Conservation (phyloP, 1,140 invertebrate species). For the Rhizoglyphus robini region DNA sequence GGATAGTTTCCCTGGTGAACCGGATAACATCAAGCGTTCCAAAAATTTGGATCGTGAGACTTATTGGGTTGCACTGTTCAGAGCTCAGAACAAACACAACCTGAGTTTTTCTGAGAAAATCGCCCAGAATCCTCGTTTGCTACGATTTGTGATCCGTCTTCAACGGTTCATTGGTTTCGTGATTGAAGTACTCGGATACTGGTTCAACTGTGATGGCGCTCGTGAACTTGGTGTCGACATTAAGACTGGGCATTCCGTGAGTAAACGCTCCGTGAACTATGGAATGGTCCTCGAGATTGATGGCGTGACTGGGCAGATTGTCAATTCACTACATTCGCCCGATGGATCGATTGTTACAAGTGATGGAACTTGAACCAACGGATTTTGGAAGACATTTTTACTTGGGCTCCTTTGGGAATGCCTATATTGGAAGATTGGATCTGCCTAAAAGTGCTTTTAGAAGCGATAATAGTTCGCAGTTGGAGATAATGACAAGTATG, state of each 20-base stretch:
- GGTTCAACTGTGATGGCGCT: slow-evolving; percentile 6
- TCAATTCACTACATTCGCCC: slow-evolving; percentile 36
- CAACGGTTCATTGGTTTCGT: slow-evolving; percentile 24
- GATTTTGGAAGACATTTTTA: slow-evolving; percentile 34
- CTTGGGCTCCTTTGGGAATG: slow-evolving; percentile 52
- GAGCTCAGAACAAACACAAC: slow-evolving; percentile 29
- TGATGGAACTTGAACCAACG: slow-evolving; percentile 29
- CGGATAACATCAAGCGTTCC: slow-evolving; percentile 59
- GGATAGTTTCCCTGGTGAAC: slow-evolving; percentile 57
- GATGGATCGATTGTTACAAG: slow-evolving; percentile 33
- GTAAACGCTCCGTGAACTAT: slow-evolving; percentile 23
- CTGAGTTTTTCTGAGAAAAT: slow-evolving; percentile 30
- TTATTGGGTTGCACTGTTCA: slow-evolving; percentile 48
- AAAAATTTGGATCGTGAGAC: slow-evolving; percentile 40
- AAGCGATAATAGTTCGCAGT: too few species aligned
- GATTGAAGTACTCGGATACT: slow-evolving; percentile 20
- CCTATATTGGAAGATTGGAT: slow-evolving; percentile 40
- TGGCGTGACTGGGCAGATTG: slow-evolving; percentile 49
- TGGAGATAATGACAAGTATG: too few species aligned
- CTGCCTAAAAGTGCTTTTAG: not conserved
- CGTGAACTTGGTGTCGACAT: slow-evolving; percentile 15
- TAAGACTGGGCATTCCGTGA: not conserved
- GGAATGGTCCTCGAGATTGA: slow-evolving; percentile 45
- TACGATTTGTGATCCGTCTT: slow-evolving; percentile 30
- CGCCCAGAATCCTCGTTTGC: slow-evolving; percentile 30